Evolutionary conservation across 2,888 invertebrate genomes (phyloP), one percentile per base, ranked within the genome.

Genomic region (Dascillus cervinus): DNA sequence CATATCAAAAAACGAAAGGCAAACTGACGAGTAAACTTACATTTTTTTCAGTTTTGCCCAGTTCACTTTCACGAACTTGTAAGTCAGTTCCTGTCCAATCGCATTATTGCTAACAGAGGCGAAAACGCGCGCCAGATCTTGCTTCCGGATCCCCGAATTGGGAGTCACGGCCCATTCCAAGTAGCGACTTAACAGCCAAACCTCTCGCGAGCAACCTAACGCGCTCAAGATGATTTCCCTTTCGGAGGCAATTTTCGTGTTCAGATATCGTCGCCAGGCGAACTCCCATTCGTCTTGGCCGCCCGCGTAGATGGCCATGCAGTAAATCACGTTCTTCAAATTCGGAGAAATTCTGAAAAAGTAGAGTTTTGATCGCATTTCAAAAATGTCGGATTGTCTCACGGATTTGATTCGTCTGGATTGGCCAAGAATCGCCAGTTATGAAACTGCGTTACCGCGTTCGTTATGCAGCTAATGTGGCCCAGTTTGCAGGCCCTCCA

Each of bases 271-370:
- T 25, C 83, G 71, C 78, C 88, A 90, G 1, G 84, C 82, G 58
- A 92, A 94, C 41, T 85, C 76, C 94, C 94, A 95, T 56, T 91
- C 90, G 1, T 73, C 69, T 43, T 84, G 80, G 0, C 84, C 83
- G 1, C 94, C 94, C 5, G 82, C 75, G 32, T 79, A 73, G 4
- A 95, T 78, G 0, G 87, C 91, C 2, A 84, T 80, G 55, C 94
- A 94, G 63, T 91, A 92, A 1, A 92, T 85, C 1, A 85, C 77
- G 13, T 75, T 75, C 26, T 87, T 82, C 20, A 91, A 61, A 57
- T 91, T 89, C 1, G 88, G 83, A 12, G 87, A 80, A 45, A 94
- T 86, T 12, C 87, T 87, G 56, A 2, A 51, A 46, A 6, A 31
- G 8, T 17, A 17, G 4, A 17, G 8, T 6, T 17, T 17, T 6